These are phyloP conservation scores for Rhegmatorhina hoffmannsi DNA, from an alignment of 2,113 vertebrate species.

Conservation along the genomic window DNA sequence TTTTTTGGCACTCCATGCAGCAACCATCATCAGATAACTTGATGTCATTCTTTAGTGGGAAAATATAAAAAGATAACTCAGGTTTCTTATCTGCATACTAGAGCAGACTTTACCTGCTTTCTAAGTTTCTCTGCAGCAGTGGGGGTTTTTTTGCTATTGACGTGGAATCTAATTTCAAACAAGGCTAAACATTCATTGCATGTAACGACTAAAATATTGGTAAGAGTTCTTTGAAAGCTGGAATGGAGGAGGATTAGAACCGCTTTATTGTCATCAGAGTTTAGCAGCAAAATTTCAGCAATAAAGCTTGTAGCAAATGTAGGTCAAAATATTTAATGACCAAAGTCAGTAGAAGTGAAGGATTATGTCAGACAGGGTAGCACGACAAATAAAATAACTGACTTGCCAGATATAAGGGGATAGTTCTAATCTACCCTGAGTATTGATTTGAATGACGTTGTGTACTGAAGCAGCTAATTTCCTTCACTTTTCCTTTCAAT, in stretches of 20 bases:
- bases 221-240: not conserved
- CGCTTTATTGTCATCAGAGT: not conserved
- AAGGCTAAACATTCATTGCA: not conserved
- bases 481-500: not conserved
- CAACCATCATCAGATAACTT: constrained; percentile 54
- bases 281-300: not conserved
- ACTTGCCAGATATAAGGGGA: not conserved
- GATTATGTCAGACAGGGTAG: not conserved
- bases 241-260: not conserved
- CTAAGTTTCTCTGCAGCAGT: not conserved
- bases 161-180: not conserved
- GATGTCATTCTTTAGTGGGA: constrained; percentile 49
- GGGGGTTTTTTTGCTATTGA: not conserved
- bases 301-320: not conserved
- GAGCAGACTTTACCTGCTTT: not conserved
- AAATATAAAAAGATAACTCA: not conserved
- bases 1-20: not conserved
- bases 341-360: not conserved
- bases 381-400: not conserved
- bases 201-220: not conserved
- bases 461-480: not conserved
- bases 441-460: not conserved
- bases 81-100: not conserved
- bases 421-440: not conserved
- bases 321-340: not conserved